Evolutionary conservation across 2,113 vertebrate genomes (phyloP), one percentile per base, ranked within the genome.

Genomic region (Motacilla alba): DNA sequence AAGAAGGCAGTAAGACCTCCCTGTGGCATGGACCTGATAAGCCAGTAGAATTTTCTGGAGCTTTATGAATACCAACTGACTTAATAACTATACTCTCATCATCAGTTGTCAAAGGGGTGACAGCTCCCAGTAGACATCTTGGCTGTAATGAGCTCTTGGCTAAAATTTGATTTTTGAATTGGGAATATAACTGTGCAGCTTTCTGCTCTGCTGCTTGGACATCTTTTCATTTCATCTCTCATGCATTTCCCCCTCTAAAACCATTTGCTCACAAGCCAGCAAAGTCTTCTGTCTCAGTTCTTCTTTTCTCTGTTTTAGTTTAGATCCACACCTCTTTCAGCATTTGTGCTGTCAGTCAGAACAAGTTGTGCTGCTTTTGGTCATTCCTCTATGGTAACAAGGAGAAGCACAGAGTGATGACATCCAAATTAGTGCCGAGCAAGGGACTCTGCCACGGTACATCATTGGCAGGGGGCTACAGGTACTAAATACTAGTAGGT

Each of bases 351-450:
- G 46, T 44, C 33, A 46, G 55, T 47, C 53, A 21, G 33, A 68
- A 19, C 2, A 9, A 50, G 27, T 43, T 77, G 14, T 44, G 31
- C 24, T 67, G 28, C 39, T 66, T 83, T 79, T 0, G 3, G 28
- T 21, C 22, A 7, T 53, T 53, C 4, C 15, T 92, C 22, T 56
- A 1, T 0, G 0, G 7, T 50, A 33, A 62, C 14, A 15, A 9
- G 4, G 43, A 78, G 41, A 47, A 88, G 27, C 11, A 47, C 33
- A 69, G 9, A 4, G 6, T 24, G 28, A 8, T 73, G 49, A 58
- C 22, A 43, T n/a, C 23, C 31, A 33, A 37, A 31, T 7, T 41
- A 27, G 14, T 68, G 44, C 37, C 27, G 46, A 30, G 43, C 9
- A 59, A 53, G 21, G 10, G 5, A 9, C 10, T 41, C 47, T 59